These are phyloP conservation scores for Calonectris borealis DNA, from an alignment of 2,113 vertebrate species.

Conservation along the genomic window DNA sequence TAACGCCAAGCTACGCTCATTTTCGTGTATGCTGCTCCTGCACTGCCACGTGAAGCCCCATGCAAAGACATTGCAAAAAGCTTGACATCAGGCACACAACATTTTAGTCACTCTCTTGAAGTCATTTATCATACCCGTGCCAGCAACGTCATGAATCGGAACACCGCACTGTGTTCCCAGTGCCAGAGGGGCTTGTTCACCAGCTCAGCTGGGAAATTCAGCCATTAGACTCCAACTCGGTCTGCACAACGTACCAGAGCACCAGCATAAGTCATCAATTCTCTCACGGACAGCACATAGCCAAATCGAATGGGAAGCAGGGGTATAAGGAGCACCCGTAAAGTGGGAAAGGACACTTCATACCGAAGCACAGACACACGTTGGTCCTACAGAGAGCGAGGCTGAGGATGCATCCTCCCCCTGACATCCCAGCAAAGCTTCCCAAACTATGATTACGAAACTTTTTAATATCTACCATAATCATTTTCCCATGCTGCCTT, in stretches of 20 bases:
- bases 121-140: neutral
- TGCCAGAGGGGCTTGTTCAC: neutral
- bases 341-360: neutral
- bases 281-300: rapidly evolving
- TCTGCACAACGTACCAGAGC: neutral
- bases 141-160: neutral
- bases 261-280: rapidly evolving
- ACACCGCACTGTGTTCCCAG: no score
- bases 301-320: neutral
- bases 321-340: rapidly evolving
- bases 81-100: neutral
- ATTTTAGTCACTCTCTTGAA: neutral
- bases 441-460: neutral
- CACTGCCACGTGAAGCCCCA: neutral
- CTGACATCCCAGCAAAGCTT: neutral
- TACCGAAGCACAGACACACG: rapidly evolving
- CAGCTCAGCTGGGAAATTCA: neutral
- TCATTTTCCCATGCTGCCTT: neutral
- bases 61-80: neutral
- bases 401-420: neutral
- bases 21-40: rapidly evolving
- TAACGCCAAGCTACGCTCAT: neutral
- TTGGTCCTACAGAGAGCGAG: neutral
- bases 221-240: neutral
- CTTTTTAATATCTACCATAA: neutral